phyloP scores from a whole-genome alignment of 2,113 vertebrate species.

The Tamias sibiricus region DNA sequence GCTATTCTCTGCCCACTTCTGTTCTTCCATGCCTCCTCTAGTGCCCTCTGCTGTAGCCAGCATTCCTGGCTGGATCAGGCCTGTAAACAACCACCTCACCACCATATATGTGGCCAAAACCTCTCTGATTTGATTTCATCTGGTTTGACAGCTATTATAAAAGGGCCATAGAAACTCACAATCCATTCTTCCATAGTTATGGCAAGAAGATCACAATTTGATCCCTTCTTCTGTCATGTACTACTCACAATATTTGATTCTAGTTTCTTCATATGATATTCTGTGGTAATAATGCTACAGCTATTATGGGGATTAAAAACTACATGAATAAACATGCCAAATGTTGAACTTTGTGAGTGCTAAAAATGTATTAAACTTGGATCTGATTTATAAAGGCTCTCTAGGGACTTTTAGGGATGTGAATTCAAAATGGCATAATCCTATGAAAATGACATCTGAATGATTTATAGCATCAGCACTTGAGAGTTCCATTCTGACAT shows the following conservation, averaged over 20 bases:
- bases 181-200: background rate
- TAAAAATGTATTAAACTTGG: conserved; percentile 20
- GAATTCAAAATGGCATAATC: background rate
- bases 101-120: background rate
- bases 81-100: background rate
- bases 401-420: conserved; percentile 2
- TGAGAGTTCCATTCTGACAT: background rate
- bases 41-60: background rate
- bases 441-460: background rate
- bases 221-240: background rate
- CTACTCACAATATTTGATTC: background rate
- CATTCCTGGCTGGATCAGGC: background rate
- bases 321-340: background rate
- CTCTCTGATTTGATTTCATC: background rate
- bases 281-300: background rate
- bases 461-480: background rate
- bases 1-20: background rate
- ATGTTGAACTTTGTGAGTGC: background rate
- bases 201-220: background rate
- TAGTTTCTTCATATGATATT: background rate
- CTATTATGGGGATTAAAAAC: conserved; percentile 10
- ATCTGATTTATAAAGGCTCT: conserved; percentile 17
- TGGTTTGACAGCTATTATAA: background rate
- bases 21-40: background rate
- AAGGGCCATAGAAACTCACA: background rate